A percentile compares a stretch with the other conserved stretches of the same genome.
phyloP scores from a whole-genome alignment of 1,140 invertebrate species.

The Brachionus sp. region DNA sequence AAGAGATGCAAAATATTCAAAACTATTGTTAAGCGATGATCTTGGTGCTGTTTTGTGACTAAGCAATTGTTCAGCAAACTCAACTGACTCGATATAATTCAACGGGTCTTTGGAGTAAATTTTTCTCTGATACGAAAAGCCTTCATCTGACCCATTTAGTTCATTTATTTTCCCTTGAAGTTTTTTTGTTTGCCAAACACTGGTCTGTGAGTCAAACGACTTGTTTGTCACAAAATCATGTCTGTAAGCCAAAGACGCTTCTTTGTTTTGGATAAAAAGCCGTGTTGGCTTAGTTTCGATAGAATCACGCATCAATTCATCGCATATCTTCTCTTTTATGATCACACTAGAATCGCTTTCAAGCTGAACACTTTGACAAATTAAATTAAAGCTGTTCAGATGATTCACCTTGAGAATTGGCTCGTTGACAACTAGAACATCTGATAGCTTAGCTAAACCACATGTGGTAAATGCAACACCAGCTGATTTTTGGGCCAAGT shows the following conservation, averaged over 20 bases:
- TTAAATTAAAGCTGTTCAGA: background rate
- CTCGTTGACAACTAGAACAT: background rate
- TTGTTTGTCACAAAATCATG: background rate
- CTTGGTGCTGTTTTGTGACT: background rate
- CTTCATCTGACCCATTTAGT: background rate
- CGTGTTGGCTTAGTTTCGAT: constrained; percentile 1
- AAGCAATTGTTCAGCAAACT: background rate
- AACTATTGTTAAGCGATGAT: background rate
- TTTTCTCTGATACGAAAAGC: background rate
- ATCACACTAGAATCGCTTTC: background rate
- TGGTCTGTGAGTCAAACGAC: background rate
- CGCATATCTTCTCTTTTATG: background rate
- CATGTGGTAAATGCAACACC: background rate
- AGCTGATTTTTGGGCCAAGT: background rate
- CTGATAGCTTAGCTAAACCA: background rate
- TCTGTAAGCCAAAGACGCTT: background rate
- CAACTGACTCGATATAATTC: constrained; percentile 1
- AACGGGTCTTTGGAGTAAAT: constrained; percentile 1
- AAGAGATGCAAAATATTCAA: constrained; percentile 18
- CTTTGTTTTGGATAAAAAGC: background rate
- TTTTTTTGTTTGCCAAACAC: background rate
- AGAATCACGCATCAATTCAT: background rate
- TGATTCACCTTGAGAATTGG: background rate
- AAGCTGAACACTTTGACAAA: background rate
- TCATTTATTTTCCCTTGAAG: background rate